These are phyloP conservation scores for Varroa destructor DNA, from an alignment of 1,140 invertebrate species.

Conservation along the genomic window DNA sequence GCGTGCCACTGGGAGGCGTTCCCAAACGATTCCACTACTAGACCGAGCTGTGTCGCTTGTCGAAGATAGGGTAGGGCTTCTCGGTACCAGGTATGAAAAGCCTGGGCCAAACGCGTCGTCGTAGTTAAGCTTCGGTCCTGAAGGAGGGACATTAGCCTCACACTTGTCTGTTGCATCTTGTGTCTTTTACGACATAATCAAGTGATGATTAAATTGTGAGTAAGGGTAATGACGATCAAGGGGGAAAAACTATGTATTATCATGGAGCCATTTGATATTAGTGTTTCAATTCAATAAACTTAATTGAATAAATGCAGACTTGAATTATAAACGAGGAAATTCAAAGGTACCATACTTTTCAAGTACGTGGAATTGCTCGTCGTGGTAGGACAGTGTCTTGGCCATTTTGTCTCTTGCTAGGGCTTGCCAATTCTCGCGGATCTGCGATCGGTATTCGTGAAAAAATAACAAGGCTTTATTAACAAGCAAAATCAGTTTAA, in stretches of 20 bases:
- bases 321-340: not conserved
- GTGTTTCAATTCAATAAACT: not conserved
- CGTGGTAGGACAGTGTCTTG: constrained; percentile 59
- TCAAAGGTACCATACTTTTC: constrained; percentile 47
- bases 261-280: not conserved
- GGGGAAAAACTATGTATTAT: constrained; percentile 1
- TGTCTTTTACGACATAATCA: not conserved
- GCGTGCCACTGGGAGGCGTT: constrained; percentile 2
- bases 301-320: not conserved
- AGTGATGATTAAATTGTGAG: not conserved
- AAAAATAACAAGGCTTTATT: not conserved
- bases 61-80: not conserved
- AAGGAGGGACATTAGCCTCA: constrained; percentile 2
- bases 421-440: constrained; percentile 23
- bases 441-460: not conserved
- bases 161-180: constrained; percentile 21
- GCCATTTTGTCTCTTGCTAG: constrained; percentile 11
- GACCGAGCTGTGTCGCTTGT: not conserved
- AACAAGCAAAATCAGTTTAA: not conserved
- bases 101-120: not conserved
- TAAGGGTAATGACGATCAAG: not conserved
- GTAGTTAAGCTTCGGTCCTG: constrained; percentile 4
- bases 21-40: not conserved
- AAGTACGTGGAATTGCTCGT: constrained; percentile 81
- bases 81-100: constrained; percentile 13